Evolutionary conservation across 2,888 invertebrate species (phyloP).

Genomic region (Thyatira batis): DNA sequence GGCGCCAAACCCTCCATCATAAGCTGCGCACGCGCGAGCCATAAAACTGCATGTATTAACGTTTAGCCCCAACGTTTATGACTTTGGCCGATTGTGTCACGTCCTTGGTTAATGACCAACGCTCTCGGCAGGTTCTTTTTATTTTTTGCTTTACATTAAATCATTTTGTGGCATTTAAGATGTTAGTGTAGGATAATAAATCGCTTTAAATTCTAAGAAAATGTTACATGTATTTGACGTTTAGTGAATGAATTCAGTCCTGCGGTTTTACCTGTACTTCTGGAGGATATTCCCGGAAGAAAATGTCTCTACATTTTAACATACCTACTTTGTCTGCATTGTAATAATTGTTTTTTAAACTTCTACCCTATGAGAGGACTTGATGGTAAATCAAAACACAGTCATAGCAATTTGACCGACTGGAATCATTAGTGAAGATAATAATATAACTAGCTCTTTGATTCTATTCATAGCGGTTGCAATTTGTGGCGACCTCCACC

Average conservation of each 20-base stretch:
- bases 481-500: neutral
- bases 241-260: neutral
- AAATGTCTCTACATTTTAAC: too few relatives aligned
- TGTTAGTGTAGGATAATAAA: neutral
- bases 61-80: conserved; percentile 45
- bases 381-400: neutral
- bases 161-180: neutral
- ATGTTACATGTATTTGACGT: neutral
- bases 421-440: neutral
- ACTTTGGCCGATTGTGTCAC: conserved; percentile 46
- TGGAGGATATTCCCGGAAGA: too few relatives aligned
- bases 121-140: conserved; percentile 21
- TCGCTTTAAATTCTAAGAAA: neutral
- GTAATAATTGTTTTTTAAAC: too few relatives aligned
- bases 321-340: too few relatives aligned
- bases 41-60: conserved; percentile 56
- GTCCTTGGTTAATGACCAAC: conserved; percentile 50
- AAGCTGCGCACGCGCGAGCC: conserved; percentile 60
- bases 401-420: neutral
- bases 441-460: neutral
- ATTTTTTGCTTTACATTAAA: conserved; percentile 4
- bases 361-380: neutral
- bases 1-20: conserved; percentile 72
- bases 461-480: neutral
- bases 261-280: neutral